Conservation (phyloP, 2,113 vertebrate species). For the Calonectris borealis region DNA sequence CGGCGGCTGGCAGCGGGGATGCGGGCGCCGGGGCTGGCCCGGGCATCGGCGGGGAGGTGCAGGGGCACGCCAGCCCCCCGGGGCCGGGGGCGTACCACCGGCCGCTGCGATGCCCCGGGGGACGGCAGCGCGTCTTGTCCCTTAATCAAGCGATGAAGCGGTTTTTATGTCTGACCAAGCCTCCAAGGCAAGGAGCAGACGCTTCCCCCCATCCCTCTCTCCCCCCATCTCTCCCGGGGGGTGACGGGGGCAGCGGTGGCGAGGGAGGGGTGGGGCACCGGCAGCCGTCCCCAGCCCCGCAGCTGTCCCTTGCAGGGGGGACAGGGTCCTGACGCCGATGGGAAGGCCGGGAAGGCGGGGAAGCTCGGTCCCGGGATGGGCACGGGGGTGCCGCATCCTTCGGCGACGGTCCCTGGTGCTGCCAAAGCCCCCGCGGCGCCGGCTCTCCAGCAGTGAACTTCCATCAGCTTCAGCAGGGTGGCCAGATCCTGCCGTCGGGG, state of each 20-base stretch:
- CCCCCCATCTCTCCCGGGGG: too few relatives aligned
- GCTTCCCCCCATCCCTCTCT: not conserved
- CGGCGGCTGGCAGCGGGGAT: not conserved
- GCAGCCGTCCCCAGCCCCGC: not conserved
- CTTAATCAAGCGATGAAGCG: not conserved
- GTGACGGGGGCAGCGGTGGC: not conserved
- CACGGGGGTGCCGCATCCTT: not conserved
- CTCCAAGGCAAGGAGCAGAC: too few relatives aligned
- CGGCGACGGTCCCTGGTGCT: not conserved
- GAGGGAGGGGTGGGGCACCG: not conserved
- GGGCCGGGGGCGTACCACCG: not conserved
- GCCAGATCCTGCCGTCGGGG: not conserved
- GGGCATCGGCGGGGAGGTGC: too few relatives aligned
- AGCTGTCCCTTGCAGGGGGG: not conserved
- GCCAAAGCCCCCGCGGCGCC: not conserved
- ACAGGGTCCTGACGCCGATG: accelerated
- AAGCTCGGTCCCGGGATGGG: not conserved
- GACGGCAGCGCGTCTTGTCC: not conserved
- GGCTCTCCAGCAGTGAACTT: not conserved
- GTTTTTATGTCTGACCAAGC: not conserved
- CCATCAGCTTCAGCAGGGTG: not conserved
- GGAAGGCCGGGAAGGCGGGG: not conserved
- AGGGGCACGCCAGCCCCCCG: too few relatives aligned
- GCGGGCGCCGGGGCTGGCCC: not conserved
- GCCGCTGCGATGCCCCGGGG: not conserved